Evolutionary conservation across 2,797 vertebrate genomes (phyloP).

Genomic region (Gymnothorax javanicus): DNA sequence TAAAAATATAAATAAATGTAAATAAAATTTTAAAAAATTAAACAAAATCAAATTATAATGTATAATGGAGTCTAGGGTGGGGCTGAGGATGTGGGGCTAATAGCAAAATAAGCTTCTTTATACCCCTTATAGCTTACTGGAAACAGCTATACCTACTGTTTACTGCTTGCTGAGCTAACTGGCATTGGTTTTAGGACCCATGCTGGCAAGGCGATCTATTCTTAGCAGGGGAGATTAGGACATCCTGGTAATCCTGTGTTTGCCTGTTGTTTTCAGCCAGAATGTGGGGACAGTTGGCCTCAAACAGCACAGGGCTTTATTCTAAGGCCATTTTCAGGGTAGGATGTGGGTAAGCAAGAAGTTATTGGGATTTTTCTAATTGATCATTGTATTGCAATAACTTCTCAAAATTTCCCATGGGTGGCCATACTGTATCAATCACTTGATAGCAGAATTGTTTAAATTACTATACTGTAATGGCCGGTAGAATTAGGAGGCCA

Average conservation of each 20-base stretch:
- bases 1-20: not conserved
- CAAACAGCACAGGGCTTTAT: not conserved
- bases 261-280: not conserved
- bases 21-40: not conserved
- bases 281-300: not conserved
- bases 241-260: constrained; percentile 13
- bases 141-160: not conserved
- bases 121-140: not conserved
- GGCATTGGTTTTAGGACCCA: not conserved
- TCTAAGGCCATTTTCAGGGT: not conserved
- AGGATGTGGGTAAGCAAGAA: not conserved
- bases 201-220: constrained; percentile 16
- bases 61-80: not conserved
- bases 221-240: constrained; percentile 23
- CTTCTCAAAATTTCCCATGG: not conserved
- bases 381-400: not conserved
- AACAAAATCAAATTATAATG: not conserved
- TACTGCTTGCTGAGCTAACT: constrained; percentile 9
- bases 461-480: no score
- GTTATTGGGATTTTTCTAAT: not conserved
- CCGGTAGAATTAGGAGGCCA: no score
- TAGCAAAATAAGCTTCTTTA: constrained; percentile 34
- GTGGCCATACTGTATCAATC: not conserved
- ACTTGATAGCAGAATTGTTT: not conserved
- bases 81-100: not conserved